Evolutionary conservation across 2,888 invertebrate species (phyloP), one percentile per base, ranked within the genome.

Genomic region (Oxycera nigricornis): DNA sequence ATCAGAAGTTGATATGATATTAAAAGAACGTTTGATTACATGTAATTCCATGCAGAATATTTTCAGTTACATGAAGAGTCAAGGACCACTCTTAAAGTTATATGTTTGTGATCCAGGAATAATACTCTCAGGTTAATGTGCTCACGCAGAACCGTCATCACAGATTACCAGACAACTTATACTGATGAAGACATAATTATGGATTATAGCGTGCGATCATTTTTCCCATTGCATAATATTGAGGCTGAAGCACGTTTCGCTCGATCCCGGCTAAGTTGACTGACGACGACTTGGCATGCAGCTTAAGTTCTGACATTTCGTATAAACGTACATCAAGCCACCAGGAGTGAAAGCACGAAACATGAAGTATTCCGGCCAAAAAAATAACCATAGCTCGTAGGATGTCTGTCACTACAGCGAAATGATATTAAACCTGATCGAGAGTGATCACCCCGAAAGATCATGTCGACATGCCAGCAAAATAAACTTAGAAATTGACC

Each of bases 391-490:
- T 70, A 35, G 55, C 22, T 70, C 70, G 55, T 70, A 55, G 52
- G 31, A 31, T 70, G 55, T 31, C 70, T 70, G 70, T 70, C 70
- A 70, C 70, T 70, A 70, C 70, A 70, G 22, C 52, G 52, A 55
- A 68, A 55, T 70, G 70, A 70, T 70, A 70, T 70, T 70, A 70
- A 70, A 70, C 20, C 55, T 70, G 70, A 70, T 55, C 70, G 70
- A 70, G 70, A 70, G 70, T 70, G 70, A 70, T 70, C 70, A 52
- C 70, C 70, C 28, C 20, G 31, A 70, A 70, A 70, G 70, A 70
- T 72, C 76, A 76, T 74, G 76, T 76, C 76, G 76, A 76, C 76
- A 74, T 76, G 74, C 74, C 74, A 76, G 52, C 74, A 57, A 68
- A 76, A 46, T 70, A 70, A 70, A 55, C 52, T 70, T 70, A 52